Conservation (phyloP, 2,113 vertebrate species). For the Dasyprocta punctata region DNA sequence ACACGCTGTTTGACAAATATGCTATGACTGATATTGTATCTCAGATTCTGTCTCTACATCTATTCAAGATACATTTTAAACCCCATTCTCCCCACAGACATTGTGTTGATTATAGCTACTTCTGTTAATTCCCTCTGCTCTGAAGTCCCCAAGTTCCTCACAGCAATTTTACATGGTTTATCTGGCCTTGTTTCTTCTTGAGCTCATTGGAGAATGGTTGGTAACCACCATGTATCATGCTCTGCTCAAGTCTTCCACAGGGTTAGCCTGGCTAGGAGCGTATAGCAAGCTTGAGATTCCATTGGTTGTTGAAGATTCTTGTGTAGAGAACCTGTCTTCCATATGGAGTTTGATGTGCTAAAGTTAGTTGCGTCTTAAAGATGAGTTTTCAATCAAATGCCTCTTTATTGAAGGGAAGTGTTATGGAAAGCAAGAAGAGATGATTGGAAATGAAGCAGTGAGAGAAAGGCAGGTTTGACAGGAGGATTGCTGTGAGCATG, state of each 20-base stretch:
- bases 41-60: neutral
- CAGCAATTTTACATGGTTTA: neutral
- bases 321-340: neutral
- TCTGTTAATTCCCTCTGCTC: neutral
- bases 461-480: neutral
- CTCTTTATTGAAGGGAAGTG: neutral
- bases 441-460: neutral
- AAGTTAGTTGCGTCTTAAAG: neutral
- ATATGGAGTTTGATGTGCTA: neutral
- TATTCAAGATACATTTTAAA: neutral
- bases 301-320: neutral
- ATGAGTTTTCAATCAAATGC: neutral
- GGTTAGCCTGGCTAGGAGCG: neutral
- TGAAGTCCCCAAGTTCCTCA: neutral
- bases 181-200: neutral
- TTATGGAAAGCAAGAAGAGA: neutral
- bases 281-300: neutral
- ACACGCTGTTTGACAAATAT: neutral
- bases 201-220: neutral
- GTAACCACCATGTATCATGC: no score
- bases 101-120: neutral
- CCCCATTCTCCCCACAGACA: neutral
- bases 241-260: neutral
- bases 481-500: neutral
- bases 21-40: neutral